Evolutionary conservation across 2,113 vertebrate genomes (phyloP), one percentile per base, ranked within the genome.

Genomic region (Equus przewalskii): DNA sequence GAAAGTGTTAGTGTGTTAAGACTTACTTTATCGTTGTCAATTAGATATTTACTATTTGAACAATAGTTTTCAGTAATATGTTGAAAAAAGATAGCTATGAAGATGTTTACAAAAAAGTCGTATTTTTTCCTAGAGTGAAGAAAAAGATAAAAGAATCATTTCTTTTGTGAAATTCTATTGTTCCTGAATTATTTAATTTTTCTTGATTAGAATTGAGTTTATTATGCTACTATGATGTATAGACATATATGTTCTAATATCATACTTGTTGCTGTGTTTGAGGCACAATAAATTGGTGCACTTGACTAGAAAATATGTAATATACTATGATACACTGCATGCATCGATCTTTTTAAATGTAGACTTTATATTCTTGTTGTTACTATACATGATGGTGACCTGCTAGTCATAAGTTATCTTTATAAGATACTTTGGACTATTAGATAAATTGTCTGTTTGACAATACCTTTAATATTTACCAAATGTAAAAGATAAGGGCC

Each of bases 391-490:
- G 98, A 98, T 97, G 98, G 98, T 99, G 98, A 98, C 98, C 98
- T 98, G 97, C 97, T 98, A 98, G 94, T 98, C 89, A 28, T 96
- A 98, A 98, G 97, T 98, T 98, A 99, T 99, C 98, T 99, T 99
- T 98, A 99, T 99, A 99, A 99, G 98, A 99, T 99, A 98, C 97
- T 98, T 98, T 98, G 98, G 96, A 98, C 93, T 98, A 97, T 93
- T 96, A 97, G 96, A 97, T 97, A 90, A 96, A 94, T 97, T 98
- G 98, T 98, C 98, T 98, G 96, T 97, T 36, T 97, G 98, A 99
- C 98, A 98, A 97, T 97, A 98, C 80, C 73, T 97, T 98, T 98
- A 96, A 95, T 95, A 97, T 86, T 98, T 98, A 98, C 96, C 94
- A 98, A 98, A 98, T 95, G 89, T 97, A 98, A 98, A 97, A 76